Evolutionary conservation across 2,113 vertebrate genomes (phyloP).

Genomic region (Mesoclemmys tuberculata): DNA sequence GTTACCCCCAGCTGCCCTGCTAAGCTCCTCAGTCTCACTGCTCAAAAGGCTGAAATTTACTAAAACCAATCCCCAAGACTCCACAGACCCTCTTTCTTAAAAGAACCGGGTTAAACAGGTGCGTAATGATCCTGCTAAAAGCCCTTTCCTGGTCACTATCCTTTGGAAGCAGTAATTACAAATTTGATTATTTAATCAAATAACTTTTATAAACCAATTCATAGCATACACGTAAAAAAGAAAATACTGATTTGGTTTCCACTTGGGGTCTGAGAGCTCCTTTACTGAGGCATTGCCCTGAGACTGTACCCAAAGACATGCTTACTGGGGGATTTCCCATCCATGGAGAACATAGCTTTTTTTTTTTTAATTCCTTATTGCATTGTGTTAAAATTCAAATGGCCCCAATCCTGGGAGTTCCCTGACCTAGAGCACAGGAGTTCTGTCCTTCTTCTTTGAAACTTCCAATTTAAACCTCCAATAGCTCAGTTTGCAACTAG

Average conservation of each 20-base stretch:
- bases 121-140: not conserved
- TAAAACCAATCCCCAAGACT: not conserved
- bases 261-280: not conserved
- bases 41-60: not conserved
- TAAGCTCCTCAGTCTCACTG: not conserved
- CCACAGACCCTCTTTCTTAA: not conserved
- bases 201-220: not conserved
- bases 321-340: conserved; percentile 26
- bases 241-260: conserved; percentile 14
- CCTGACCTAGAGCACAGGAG: not conserved
- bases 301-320: not conserved
- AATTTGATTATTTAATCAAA: not conserved
- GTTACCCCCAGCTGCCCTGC: not conserved
- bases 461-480: not conserved
- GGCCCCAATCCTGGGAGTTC: conserved; percentile 26
- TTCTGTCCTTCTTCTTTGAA: conserved; percentile 11
- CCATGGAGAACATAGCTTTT: conserved; percentile 12
- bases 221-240: not conserved
- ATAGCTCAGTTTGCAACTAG: not conserved
- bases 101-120: not conserved
- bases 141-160: not conserved
- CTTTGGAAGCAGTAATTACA: not conserved
- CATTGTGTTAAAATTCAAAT: conserved; percentile 19
- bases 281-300: not conserved
- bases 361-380: not conserved